Evolutionary conservation across 2,888 invertebrate genomes (phyloP), one percentile per base, ranked within the genome.

Genomic region (Tricholauxania praeusta): DNA sequence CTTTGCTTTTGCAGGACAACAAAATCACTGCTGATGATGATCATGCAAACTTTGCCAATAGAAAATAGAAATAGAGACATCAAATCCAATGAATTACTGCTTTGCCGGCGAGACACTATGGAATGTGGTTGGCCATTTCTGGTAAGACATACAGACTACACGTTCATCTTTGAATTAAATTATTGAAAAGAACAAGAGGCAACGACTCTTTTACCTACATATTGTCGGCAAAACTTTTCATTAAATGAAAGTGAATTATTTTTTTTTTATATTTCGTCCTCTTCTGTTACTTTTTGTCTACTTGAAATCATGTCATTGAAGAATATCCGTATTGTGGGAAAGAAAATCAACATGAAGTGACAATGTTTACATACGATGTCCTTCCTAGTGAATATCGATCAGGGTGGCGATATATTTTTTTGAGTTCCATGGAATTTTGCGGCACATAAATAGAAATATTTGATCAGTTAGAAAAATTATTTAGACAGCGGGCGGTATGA

Each of bases 161-260:
- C 28, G 22, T 57, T 57, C 22, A 19, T 28, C 22, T 28, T 57
- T 57, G 57, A 28, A 28, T 57, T 15, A 28, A 14, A 4, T 28
- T 57, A 28, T 57, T 14, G 28, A 19, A 57, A 28, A 22, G 28
- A 57, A 57, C 57, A 22, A 22, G 22, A 22, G 57, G 57, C 57
- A 57, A 19, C 57, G 19, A 12, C 28, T 57, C 57, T 4, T 57
- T 28, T 22, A 28, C 57, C 28, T n/a, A 12, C 0, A 28, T n/a
- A 22, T 67, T 62, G 71, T 17, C 71, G 71, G 71, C 55, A 66
- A 39, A 39, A 47, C 71, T 71, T 60, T 64, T 64, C 51, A 60
- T 22, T 65, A 72, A 65, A 72, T 72, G 71, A 72, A 72, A 72
- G 71, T 48, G 65, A 72, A 52, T 15, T 64, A 57, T 57, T 17